Evolutionary conservation across 2,888 invertebrate species (phyloP).

Genomic region (Drosophila mercatorum): DNA sequence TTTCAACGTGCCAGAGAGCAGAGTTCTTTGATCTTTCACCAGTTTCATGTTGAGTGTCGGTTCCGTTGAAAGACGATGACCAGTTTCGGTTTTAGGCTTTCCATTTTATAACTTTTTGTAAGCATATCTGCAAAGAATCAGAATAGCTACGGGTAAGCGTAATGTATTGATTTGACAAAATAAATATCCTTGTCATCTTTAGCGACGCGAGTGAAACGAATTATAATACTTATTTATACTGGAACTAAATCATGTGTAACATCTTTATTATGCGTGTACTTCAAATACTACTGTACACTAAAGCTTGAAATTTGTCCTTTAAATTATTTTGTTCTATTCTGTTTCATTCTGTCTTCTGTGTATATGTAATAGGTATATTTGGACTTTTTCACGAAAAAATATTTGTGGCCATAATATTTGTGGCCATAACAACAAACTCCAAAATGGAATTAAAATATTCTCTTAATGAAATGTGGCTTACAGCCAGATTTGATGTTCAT

Average conservation of each 20-base stretch:
- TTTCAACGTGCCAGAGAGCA: neutral
- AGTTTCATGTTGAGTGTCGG: neutral
- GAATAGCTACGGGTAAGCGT: neutral
- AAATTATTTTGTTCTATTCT: neutral
- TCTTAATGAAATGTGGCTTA: conserved; percentile 11
- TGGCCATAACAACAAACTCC: neutral
- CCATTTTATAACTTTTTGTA: neutral
- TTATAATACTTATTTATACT: no score
- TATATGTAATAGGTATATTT: no score
- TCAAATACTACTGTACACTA: no score
- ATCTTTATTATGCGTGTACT: no score
- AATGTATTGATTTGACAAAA: neutral
- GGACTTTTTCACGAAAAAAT: neutral
- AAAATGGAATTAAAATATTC: conserved; percentile 6
- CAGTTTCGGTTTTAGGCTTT: neutral
- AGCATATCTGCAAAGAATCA: neutral
- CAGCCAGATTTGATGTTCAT: conserved; percentile 18
- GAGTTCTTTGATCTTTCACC: neutral
- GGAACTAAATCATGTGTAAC: no score
- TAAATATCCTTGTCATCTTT: no score
- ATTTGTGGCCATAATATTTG: neutral
- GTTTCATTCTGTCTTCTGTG: no score
- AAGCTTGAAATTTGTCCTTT: no score
- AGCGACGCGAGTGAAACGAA: neutral
- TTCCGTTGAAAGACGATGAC: neutral